Conservation (phyloP, 2,888 invertebrate species). For the Platycnemis pennipes region DNA sequence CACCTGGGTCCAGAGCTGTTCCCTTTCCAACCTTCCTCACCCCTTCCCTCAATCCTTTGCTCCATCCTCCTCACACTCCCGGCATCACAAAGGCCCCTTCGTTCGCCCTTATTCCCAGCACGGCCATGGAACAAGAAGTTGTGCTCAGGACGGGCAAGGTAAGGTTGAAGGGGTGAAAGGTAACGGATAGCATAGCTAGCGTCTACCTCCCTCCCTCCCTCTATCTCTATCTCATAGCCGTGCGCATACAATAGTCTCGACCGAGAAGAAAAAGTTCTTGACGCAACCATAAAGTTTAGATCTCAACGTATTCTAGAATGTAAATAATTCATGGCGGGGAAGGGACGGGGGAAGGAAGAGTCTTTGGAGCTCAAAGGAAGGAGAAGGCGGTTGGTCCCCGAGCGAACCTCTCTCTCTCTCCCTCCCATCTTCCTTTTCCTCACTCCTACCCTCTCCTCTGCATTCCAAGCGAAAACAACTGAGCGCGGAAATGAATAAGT, state of each 20-base stretch:
- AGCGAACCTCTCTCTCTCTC: neutral
- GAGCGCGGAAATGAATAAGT: neutral
- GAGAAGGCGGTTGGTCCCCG: neutral
- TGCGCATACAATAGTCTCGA: conserved; percentile 15
- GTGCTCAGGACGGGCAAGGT: neutral
- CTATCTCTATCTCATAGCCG: neutral
- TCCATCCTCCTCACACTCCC: neutral
- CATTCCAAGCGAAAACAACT: neutral
- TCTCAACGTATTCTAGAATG: conserved; percentile 2
- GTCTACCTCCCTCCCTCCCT: too few relatives aligned
- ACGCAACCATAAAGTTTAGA: conserved; percentile 26
- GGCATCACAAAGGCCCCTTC: conserved; percentile 32
- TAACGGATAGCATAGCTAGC: neutral
- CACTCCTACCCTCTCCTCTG: neutral
- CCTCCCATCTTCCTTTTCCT: neutral
- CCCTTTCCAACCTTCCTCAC: neutral
- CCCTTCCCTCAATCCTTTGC: neutral
- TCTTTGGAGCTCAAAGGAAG: conserved; percentile 22
- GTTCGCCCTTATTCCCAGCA: conserved; percentile 43
- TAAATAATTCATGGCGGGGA: conserved; percentile 14
- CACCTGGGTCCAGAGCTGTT: neutral
- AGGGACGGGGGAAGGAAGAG: neutral
- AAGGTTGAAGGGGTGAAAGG: neutral
- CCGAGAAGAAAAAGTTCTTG: conserved; percentile 50
- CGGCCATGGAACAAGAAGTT: conserved; percentile 40